Conservation (phyloP, 2,888 invertebrate species). For the Strigamia crassipes region DNA sequence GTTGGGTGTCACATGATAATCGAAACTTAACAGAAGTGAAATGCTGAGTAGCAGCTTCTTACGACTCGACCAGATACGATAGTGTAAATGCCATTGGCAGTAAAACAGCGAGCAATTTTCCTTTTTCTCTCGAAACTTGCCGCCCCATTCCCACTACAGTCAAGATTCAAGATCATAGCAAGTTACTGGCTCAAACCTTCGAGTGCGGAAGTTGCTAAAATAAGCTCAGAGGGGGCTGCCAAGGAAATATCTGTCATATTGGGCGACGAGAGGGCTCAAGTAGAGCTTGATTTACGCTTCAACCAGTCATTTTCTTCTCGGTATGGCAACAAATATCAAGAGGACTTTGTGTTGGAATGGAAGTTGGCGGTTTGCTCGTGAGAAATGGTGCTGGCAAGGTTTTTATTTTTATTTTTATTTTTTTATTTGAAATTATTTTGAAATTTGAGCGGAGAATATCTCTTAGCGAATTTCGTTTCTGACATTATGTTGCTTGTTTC, state of each 20-base stretch:
- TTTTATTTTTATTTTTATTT: conserved; percentile 9
- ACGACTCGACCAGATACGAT: neutral
- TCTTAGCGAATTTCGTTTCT: neutral
- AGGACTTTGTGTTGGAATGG: neutral
- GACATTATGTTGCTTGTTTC: too few relatives aligned
- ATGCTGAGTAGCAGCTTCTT: neutral
- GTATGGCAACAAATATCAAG: conserved; percentile 1
- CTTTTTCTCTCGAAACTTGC: neutral
- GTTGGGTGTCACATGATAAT: neutral
- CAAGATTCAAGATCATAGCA: neutral
- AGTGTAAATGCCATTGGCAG: neutral
- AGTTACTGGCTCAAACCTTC: neutral
- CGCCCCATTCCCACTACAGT: neutral
- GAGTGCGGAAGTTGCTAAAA: conserved; percentile 13
- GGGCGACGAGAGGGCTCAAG: neutral
- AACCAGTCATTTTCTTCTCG: neutral
- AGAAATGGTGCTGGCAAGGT: neutral
- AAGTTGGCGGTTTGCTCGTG: neutral
- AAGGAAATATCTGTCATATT: conserved; percentile 33
- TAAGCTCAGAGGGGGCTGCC: conserved; percentile 10
- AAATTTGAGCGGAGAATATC: neutral
- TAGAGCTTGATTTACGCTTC: neutral
- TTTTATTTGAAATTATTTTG: neutral
- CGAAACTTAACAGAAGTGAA: neutral
- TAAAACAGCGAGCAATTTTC: neutral